Evolutionary conservation across 2,113 vertebrate genomes (phyloP).

Genomic region (Nibea albiflora): DNA sequence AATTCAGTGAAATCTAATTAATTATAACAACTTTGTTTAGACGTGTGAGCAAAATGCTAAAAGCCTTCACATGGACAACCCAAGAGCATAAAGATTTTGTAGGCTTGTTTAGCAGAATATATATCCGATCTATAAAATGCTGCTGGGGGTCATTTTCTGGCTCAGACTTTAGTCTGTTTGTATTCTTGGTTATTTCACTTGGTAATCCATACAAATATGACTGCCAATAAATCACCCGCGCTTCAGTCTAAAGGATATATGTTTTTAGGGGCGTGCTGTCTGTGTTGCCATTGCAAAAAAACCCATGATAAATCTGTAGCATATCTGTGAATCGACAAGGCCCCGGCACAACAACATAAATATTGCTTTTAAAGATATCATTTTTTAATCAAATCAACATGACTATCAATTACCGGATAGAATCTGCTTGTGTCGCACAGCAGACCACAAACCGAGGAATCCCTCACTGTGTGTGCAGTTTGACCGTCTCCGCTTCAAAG

Average conservation of each 20-base stretch:
- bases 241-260: constrained; percentile 19
- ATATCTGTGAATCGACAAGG: constrained; percentile 18
- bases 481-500: constrained; percentile 10
- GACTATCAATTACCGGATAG: too few relatives aligned
- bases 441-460: constrained; percentile 2
- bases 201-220: constrained; percentile 4
- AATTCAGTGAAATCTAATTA: background rate
- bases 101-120: background rate
- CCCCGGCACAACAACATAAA: constrained; percentile 2
- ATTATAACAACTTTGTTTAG: background rate
- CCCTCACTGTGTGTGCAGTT: background rate
- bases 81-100: background rate
- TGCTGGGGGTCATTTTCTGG: background rate
- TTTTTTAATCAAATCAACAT: constrained; percentile 1
- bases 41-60: constrained; percentile 2
- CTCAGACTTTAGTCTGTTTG: constrained; percentile 16
- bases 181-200: constrained; percentile 23
- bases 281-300: constrained; percentile 32
- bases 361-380: background rate
- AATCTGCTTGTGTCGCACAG: background rate
- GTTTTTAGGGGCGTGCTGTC: constrained; percentile 21
- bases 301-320: constrained; percentile 26
- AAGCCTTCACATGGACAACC: background rate
- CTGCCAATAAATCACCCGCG: constrained; percentile 8
- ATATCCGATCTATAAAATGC: background rate